Base-by-base conservation (phyloP, 1,140 invertebrate genomes). In the Cherax quadricarinatus region DNA sequence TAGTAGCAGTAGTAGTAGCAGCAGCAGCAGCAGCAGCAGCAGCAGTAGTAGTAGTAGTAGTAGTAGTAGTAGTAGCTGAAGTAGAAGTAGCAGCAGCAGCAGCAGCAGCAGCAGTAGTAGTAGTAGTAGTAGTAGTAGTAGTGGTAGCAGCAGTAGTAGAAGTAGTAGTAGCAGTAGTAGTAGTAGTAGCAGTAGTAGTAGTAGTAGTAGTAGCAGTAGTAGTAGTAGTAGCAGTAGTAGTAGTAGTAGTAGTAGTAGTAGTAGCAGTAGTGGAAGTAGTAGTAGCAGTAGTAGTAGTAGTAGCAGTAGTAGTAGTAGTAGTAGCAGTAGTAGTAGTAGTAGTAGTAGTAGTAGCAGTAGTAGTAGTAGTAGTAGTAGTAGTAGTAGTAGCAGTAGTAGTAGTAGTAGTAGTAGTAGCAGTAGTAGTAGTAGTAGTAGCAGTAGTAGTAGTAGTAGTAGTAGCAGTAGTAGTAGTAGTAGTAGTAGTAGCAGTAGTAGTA, bases 61-160 rank as follows among this genome's bases (percentile, higher is more conserved):
- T 70, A 70, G 66, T 70, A 70, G 66, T 70, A 70, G 66, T 70
- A 70, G 66, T n/a, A n/a, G n/a, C n/a, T n/a, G n/a, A n/a, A n/a
- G n/a, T n/a, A n/a, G n/a, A n/a, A n/a, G n/a, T n/a, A n/a, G n/a
- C n/a, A n/a, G n/a, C n/a, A n/a, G n/a, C n/a, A n/a, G n/a, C n/a
- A n/a, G n/a, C n/a, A n/a, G n/a, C n/a, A n/a, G n/a, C n/a, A n/a
- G n/a, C n/a, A n/a, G n/a, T n/a, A n/a, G n/a, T 70, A 70, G 66
- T 70, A 70, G 66, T 70, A 70, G 66, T 70, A 70, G 66, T 70
- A 70, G 66, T 70, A 70, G 66, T 70, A 70, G 66, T 70, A 70
- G 66, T 14, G 66, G n/a, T 12, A 70, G 66, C 12, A n/a, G n/a
- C 12, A 70, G 66, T 14, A n/a, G n/a, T 12, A 70, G 66, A 70